Conservation (phyloP, 2,888 invertebrate species). For the Torymus auratus region DNA sequence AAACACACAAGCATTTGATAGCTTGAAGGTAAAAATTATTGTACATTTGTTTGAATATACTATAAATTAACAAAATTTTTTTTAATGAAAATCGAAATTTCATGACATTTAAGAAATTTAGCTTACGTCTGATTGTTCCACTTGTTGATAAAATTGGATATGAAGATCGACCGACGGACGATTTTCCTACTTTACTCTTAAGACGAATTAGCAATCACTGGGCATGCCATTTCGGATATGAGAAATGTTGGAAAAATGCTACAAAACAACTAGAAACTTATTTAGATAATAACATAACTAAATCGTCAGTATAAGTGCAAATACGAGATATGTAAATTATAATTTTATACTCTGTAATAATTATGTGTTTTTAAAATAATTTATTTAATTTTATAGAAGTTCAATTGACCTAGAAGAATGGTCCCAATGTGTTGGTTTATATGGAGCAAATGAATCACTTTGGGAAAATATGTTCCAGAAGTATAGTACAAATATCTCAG, state of each 20-base stretch:
- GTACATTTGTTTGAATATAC: too few species aligned
- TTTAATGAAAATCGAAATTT: too few species aligned
- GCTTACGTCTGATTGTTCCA: conserved; percentile 25
- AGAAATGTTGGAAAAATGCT: conserved; percentile 58
- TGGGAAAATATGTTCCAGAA: conserved; percentile 55
- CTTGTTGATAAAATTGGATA: conserved; percentile 58
- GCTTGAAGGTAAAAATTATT: conserved; percentile 39
- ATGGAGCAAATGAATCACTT: conserved; percentile 40
- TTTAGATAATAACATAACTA: conserved; percentile 48
- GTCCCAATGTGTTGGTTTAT: conserved; percentile 54
- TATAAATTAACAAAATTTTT: too few species aligned
- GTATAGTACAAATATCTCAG: conserved; percentile 43
- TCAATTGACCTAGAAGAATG: conserved; percentile 47
- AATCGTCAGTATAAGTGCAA: conserved; percentile 23
- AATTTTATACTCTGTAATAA: neutral
- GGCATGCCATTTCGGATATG: conserved; percentile 59
- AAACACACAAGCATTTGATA: conserved; percentile 51
- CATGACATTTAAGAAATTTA: conserved; percentile 45
- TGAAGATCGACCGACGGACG: conserved; percentile 54
- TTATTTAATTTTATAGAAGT: conserved; percentile 34
- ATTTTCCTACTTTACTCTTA: conserved; percentile 43
- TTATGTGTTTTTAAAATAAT: too few species aligned
- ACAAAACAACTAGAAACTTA: conserved; percentile 55
- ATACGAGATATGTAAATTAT: neutral
- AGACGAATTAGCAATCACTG: conserved; percentile 53